A percentile compares a stretch with the other conserved stretches of the same genome.
These are phyloP conservation scores for Perccottus glenii DNA, from an alignment of 2,113 vertebrate species.

Conservation along the genomic window DNA sequence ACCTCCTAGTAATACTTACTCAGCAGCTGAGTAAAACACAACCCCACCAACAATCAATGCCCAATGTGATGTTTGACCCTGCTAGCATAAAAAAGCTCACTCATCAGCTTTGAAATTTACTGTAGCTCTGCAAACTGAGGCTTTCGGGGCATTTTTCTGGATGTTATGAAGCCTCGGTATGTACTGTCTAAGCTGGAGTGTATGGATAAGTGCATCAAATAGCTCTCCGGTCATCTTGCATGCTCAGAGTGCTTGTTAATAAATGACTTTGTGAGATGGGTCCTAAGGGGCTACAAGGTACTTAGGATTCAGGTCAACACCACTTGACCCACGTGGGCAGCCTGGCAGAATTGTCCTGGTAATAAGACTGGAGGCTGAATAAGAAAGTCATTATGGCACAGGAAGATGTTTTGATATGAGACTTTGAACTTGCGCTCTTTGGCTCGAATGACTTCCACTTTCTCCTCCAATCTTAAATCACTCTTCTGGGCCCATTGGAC, in stretches of 20 bases:
- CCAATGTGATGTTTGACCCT: constrained; percentile 48
- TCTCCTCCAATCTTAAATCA: constrained; percentile 28
- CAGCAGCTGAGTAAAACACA: constrained; percentile 44
- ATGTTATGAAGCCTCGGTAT: constrained; percentile 6
- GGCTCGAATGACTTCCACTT: constrained; percentile 20
- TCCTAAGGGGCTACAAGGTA: constrained; percentile 39
- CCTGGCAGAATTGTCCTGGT: constrained; percentile 36
- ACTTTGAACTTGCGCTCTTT: constrained; percentile 23
- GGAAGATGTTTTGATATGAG: constrained; percentile 38
- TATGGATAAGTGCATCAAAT: constrained; percentile 19
- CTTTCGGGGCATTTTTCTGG: constrained; percentile 5
- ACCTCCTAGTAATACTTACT: constrained; percentile 34
- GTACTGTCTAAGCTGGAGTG: not conserved
- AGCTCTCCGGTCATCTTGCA: not conserved
- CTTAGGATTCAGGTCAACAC: constrained; percentile 64
- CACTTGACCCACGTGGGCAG: constrained; percentile 49
- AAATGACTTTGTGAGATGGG: constrained; percentile 36
- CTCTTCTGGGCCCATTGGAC: constrained; percentile 16
- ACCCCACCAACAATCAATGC: constrained; percentile 52
- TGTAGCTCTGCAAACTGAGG: constrained; percentile 22
- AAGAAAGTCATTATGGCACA: constrained; percentile 44
- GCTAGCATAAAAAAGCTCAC: constrained; percentile 33
- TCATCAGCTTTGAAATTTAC: constrained; percentile 39
- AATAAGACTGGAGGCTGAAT: constrained; percentile 49
- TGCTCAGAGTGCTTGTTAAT: constrained; percentile 24